A percentile compares a stretch with the other conserved stretches of the same genome.
Conservation (phyloP, 2,888 invertebrate genomes). For the Himalopsyche tibetana region DNA sequence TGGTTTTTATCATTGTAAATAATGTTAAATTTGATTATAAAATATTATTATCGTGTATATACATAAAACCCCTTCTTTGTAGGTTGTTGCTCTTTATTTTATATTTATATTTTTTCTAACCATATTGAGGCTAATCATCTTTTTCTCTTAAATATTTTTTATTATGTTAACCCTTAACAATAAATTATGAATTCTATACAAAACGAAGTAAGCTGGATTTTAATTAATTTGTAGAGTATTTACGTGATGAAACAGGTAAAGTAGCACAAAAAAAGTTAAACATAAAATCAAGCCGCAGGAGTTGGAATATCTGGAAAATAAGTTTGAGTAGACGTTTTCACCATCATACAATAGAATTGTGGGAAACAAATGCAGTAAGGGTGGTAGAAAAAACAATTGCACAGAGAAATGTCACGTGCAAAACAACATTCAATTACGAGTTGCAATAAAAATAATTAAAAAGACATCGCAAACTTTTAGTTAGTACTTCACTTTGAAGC, state of each 20-base stretch:
- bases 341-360: not conserved
- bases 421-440: conserved; percentile 25
- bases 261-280: not conserved
- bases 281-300: not conserved
- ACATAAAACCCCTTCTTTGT: no score
- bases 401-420: not conserved
- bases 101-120: no score
- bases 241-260: not conserved
- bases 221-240: not conserved
- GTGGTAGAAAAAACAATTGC: not conserved
- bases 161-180: no score
- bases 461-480: not conserved
- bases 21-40: no score
- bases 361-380: not conserved
- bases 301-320: not conserved
- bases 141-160: no score
- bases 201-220: not conserved
- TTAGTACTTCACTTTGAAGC: not conserved
- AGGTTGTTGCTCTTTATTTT: no score
- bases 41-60: no score
- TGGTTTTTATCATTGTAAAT: no score
- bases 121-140: no score
- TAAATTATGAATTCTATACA: not conserved
- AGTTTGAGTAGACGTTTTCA: not conserved
- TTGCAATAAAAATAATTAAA: conserved; percentile 6